Percentiles rank a stretch among this genome's conserved stretches.
Evolutionary conservation across 2,797 vertebrate genomes (phyloP).

Genomic region (Podargus strigoides): DNA sequence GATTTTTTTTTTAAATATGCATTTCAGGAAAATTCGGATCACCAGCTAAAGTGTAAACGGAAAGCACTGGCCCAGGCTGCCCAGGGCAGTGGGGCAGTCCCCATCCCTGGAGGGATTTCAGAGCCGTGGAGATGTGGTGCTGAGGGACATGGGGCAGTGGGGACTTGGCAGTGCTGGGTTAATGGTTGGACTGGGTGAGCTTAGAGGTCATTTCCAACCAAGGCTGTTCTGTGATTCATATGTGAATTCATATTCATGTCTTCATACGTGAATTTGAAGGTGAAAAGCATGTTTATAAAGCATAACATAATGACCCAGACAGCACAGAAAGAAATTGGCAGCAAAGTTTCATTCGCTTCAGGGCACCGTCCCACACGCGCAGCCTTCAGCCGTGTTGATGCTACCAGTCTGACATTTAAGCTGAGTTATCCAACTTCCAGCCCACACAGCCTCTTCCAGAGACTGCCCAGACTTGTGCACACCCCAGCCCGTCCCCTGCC

Average conservation of each 20-base stretch:
- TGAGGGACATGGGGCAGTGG: too few relatives aligned
- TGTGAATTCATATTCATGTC: neutral
- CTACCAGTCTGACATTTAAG: neutral
- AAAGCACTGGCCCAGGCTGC: neutral
- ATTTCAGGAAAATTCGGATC: neutral
- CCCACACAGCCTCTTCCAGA: accelerated
- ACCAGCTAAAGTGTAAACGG: neutral
- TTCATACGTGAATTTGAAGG: accelerated
- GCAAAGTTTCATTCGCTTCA: neutral
- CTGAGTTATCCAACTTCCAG: neutral
- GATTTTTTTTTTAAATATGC: neutral
- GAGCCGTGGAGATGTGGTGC: too few relatives aligned
- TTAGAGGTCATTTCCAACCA: too few relatives aligned
- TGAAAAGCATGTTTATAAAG: neutral
- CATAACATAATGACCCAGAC: neutral
- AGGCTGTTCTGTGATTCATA: too few relatives aligned
- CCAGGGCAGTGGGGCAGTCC: too few relatives aligned
- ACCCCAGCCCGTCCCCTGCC: too few relatives aligned
- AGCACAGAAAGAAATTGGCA: neutral
- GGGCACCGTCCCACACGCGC: neutral
- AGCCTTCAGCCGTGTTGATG: neutral
- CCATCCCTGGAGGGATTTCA: too few relatives aligned
- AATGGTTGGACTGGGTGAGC: too few relatives aligned
- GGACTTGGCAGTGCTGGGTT: too few relatives aligned
- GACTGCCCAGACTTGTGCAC: accelerated